These are phyloP conservation scores for Cepaea hortensis DNA, from an alignment of 2,888 invertebrate genomes.

Conservation along the genomic window DNA sequence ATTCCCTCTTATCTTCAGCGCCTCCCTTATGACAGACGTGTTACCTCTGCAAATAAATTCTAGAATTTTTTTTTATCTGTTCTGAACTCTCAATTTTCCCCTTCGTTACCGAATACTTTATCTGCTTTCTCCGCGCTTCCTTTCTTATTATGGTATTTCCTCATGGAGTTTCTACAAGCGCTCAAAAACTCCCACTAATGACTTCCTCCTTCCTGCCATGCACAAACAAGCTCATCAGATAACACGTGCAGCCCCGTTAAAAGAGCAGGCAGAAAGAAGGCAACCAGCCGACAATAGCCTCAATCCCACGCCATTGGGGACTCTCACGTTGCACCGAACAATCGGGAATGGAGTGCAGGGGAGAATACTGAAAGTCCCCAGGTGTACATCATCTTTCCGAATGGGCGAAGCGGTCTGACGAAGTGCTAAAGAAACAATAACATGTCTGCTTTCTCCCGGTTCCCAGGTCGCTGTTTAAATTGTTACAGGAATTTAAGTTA, in stretches of 20 bases:
- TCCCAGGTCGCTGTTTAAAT: too few species aligned
- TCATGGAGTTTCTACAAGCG: not conserved
- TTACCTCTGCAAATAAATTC: too few species aligned
- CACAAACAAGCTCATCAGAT: conserved; percentile 23
- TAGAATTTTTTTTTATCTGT: too few species aligned
- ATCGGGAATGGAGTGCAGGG: conserved; percentile 8
- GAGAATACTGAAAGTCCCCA: not conserved
- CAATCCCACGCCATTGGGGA: conserved; percentile 18
- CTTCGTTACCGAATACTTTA: too few species aligned
- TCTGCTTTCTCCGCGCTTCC: too few species aligned
- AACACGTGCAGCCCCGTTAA: conserved; percentile 13
- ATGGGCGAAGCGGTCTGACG: not conserved
- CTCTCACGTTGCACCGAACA: conserved; percentile 18
- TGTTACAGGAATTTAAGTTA: too few species aligned
- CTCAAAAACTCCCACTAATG: not conserved
- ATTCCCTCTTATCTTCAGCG: too few species aligned
- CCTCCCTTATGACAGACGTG: too few species aligned
- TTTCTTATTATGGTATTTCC: too few species aligned
- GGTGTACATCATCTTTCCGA: conserved; percentile 20
- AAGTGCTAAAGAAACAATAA: too few species aligned
- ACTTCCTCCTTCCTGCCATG: conserved; percentile 8
- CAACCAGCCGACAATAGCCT: conserved; percentile 19
- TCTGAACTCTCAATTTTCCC: too few species aligned
- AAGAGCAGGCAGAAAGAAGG: not conserved
- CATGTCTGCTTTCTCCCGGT: too few species aligned